Evolutionary conservation across 2,797 vertebrate genomes (phyloP).

Genomic region (Schizopygopsis pylzovi): DNA sequence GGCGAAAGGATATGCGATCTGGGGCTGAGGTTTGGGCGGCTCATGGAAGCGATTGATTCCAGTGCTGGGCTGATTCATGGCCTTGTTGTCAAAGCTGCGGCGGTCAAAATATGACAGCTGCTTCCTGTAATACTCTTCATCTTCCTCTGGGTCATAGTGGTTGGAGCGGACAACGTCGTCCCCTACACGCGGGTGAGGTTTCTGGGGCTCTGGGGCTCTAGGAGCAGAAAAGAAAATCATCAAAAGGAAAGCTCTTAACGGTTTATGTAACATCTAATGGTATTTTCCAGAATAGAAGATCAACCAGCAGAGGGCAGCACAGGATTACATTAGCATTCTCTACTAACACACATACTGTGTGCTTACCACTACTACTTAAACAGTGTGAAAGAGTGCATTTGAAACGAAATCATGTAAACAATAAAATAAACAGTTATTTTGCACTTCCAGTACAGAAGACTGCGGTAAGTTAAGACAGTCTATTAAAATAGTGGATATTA

Average conservation of each 20-base stretch:
- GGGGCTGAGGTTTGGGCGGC: slow-evolving; percentile 81
- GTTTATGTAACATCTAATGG: background rate
- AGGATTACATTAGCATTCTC: background rate
- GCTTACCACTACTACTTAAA: background rate
- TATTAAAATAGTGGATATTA: background rate
- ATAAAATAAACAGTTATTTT: background rate
- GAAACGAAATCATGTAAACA: background rate
- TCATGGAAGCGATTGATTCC: slow-evolving; percentile 86
- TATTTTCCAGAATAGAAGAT: background rate
- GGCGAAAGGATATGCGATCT: slow-evolving; percentile 86
- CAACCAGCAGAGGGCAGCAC: slow-evolving; percentile 22
- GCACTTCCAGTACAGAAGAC: background rate
- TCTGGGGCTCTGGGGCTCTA: slow-evolving; percentile 92
- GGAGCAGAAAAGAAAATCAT: background rate
- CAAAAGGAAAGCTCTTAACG: background rate
- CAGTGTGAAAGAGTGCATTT: background rate
- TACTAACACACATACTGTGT: background rate
- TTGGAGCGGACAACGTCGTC: slow-evolving; percentile 90
- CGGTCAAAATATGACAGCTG: slow-evolving; percentile 97
- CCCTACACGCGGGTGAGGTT: slow-evolving; percentile 87
- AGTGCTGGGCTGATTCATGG: slow-evolving; percentile 76
- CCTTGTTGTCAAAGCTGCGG: slow-evolving; percentile 92
- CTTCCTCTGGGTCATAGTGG: slow-evolving; percentile 93
- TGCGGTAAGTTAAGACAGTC: background rate
- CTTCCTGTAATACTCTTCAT: slow-evolving; percentile 96